These are phyloP conservation scores for Varecia variegata DNA, from an alignment of 2,797 vertebrate genomes.

Conservation along the genomic window DNA sequence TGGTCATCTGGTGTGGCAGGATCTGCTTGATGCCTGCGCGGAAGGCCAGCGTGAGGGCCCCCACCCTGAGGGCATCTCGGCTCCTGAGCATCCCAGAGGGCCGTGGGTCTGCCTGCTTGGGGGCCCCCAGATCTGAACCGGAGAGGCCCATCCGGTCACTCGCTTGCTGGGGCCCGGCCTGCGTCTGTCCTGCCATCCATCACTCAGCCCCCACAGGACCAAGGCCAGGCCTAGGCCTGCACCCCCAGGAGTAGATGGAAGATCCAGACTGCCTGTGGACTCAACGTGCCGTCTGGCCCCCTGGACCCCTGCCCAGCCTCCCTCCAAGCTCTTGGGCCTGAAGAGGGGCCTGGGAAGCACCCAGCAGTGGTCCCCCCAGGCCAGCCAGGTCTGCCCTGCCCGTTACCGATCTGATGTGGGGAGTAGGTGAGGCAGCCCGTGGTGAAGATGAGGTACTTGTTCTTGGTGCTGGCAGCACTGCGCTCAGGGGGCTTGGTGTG, in stretches of 20 bases:
- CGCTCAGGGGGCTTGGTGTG: slow-evolving; percentile 87
- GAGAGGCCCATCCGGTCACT: not conserved
- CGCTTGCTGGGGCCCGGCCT: not conserved
- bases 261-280: not conserved
- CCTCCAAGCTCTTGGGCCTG: not conserved
- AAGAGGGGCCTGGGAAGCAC: not conserved
- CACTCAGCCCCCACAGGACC: not conserved
- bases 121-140: not conserved
- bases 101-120: rapidly evolving
- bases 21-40: slow-evolving; percentile 94
- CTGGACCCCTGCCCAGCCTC: not conserved
- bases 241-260: no score
- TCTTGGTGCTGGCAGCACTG: slow-evolving; percentile 85
- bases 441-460: slow-evolving; percentile 97
- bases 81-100: rapidly evolving
- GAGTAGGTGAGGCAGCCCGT: slow-evolving; percentile 98
- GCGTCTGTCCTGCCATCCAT: not conserved
- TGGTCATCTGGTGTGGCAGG: slow-evolving; percentile 98
- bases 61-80: no score
- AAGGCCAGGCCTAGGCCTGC: not conserved
- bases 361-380: not conserved
- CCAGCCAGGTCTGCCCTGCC: not conserved
- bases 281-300: not conserved
- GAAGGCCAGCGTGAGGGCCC: not conserved
- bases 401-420: slow-evolving; percentile 96